These are phyloP conservation scores for Protomyctophum bolini DNA, from an alignment of 2,113 vertebrate genomes.

Conservation along the genomic window DNA sequence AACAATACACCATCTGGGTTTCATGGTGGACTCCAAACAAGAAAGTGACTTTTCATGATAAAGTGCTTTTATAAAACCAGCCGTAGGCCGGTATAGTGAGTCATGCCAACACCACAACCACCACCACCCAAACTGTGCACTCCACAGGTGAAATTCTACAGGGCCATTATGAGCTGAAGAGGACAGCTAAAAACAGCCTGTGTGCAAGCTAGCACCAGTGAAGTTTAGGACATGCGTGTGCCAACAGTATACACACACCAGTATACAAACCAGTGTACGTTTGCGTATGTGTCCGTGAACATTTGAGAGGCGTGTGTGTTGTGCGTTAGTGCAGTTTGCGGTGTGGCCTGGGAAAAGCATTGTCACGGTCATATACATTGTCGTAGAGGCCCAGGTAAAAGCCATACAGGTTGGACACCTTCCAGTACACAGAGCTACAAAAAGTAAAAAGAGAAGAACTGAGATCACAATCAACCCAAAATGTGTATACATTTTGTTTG, in stretches of 20 bases:
- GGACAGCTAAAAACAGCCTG: not conserved
- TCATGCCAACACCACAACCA: not conserved
- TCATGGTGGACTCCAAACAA: not conserved
- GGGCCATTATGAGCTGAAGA: not conserved
- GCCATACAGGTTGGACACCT: slow-evolving; percentile 36
- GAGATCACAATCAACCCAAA: too few relatives aligned
- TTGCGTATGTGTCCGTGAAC: not conserved
- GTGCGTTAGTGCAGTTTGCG: slow-evolving; percentile 26
- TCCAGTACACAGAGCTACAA: slow-evolving; percentile 56
- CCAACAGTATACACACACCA: not conserved
- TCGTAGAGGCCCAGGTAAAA: slow-evolving; percentile 53
- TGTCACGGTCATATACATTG: slow-evolving; percentile 15
- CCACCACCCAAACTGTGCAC: not conserved
- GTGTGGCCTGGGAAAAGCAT: slow-evolving; percentile 3
- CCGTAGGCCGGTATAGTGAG: not conserved
- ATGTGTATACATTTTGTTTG: too few relatives aligned
- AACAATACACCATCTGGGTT: not conserved
- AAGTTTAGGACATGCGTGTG: not conserved
- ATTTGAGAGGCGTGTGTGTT: not conserved
- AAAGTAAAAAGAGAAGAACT: slow-evolving; percentile 14
- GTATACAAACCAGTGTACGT: not conserved
- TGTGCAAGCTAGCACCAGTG: too few relatives aligned
- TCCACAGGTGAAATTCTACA: not conserved
- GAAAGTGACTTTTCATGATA: not conserved
- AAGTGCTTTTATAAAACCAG: not conserved